Evolutionary conservation across 2,797 vertebrate species (phyloP).

Genomic region (Knipowitschia caucasica): DNA sequence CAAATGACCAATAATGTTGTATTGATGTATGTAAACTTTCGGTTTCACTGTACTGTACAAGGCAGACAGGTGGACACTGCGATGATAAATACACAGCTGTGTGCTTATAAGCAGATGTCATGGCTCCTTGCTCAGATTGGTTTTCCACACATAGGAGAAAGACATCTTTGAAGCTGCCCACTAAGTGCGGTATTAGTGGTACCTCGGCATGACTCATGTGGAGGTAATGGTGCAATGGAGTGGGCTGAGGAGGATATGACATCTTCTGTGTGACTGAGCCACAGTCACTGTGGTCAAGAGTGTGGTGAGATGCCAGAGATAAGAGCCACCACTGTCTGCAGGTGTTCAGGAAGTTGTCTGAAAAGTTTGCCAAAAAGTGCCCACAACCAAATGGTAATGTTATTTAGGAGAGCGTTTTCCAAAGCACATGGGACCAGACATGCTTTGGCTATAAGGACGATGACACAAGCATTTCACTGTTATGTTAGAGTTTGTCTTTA

Average conservation of each 20-base stretch:
- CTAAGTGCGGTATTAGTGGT: conserved; percentile 54
- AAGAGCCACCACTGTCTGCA: conserved; percentile 49
- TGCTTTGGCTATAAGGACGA: background rate
- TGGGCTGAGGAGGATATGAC: conserved; percentile 54
- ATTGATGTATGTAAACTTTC: no score
- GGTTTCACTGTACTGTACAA: no score
- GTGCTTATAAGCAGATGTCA: conserved; percentile 29
- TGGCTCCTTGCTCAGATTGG: conserved; percentile 43
- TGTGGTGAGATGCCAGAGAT: conserved; percentile 6
- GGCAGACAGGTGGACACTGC: conserved; percentile 26
- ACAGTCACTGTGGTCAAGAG: conserved; percentile 22
- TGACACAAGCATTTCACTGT: background rate
- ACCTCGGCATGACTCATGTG: conserved; percentile 58
- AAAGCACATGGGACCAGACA: background rate
- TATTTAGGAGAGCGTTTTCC: background rate
- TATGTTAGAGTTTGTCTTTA: background rate
- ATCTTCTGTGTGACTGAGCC: conserved; percentile 47
- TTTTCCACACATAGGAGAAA: conserved; percentile 41
- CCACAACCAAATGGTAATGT: conserved; percentile 11
- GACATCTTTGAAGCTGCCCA: conserved; percentile 70
- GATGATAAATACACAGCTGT: conserved; percentile 18
- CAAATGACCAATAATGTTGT: no score
- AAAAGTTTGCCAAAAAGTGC: conserved; percentile 8
- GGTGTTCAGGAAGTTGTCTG: conserved; percentile 46
- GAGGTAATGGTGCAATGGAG: conserved; percentile 51